Base-by-base conservation (phyloP, 2,113 vertebrate genomes). In the Fulica atra region DNA sequence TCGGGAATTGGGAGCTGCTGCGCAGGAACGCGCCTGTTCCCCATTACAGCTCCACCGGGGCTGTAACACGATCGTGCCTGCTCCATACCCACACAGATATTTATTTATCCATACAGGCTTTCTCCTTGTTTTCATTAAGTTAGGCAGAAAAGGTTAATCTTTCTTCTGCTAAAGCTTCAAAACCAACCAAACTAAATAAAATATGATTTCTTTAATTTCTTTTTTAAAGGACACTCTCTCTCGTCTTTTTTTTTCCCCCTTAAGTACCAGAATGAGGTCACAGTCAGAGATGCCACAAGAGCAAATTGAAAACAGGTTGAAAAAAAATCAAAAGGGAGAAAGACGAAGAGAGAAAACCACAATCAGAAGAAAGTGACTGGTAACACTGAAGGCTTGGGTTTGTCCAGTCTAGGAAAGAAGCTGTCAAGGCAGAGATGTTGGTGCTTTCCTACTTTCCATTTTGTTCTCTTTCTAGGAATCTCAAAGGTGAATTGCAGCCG, bases 261-360 rank as follows among this genome's bases (percentile, higher is more conserved):
- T 88, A 94, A 85, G 87, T 93, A 97, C 95, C 88, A 93, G 96
- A 97, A 97, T 97, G 97, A 98, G 97, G 98, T 98, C 98, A 97
- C 97, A 97, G 95, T 96, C 97, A 97, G 96, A 96, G 96, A 95
- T 60, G 89, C 97, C 98, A 97, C 95, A 97, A 95, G 93, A 97
- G 82, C 86, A 98, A 98, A 98, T 98, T 98, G 96, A 97, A 98
- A 98, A 97, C 98, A 98, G 97, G 97, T 96, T 97, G 90, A 96
- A 96, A 97, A 93, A 93, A 96, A 97, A 96, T 92, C 71, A 93
- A 97, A 91, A 82, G 92, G 73, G 92, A 92, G 66, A 66, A 93
- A 91, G 93, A 96, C 14, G 4, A 68, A 69, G 65, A 74, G 69
- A 92, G 46, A 69, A 93, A 96, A 86, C 94, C 95, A 88, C 90